Conservation (phyloP, 2,113 vertebrate genomes). For the Gavialis gangeticus region DNA sequence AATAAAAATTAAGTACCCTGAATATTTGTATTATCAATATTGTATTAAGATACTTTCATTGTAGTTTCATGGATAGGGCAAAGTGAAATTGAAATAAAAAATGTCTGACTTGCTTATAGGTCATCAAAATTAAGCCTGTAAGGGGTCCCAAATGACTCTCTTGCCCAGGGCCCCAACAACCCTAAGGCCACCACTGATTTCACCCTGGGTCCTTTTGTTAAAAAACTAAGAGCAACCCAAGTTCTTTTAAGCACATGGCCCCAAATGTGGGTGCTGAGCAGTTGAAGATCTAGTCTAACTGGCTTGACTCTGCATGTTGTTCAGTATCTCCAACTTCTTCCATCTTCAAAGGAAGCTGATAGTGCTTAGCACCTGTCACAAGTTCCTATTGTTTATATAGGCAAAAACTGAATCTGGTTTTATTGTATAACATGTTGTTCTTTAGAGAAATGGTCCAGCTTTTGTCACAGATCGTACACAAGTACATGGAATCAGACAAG, state of each 20-base stretch:
- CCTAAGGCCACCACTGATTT: background rate
- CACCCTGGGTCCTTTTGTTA: background rate
- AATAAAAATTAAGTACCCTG: too few species aligned
- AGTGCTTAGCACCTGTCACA: background rate
- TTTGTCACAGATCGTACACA: background rate
- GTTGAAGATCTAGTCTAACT: background rate
- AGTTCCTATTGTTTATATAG: background rate
- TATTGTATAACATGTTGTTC: background rate
- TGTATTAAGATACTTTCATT: too few species aligned
- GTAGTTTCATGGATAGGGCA: too few species aligned
- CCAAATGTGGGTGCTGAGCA: background rate
- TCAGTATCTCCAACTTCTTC: background rate
- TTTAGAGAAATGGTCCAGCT: background rate
- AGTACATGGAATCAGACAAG: background rate
- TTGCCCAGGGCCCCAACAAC: too few species aligned
- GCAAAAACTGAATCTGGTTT: background rate
- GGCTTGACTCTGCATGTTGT: background rate
- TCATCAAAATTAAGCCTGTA: too few species aligned
- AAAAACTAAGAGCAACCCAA: background rate
- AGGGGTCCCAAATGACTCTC: too few species aligned
- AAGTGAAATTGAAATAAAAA: too few species aligned
- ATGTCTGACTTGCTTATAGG: too few species aligned
- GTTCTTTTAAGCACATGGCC: background rate
- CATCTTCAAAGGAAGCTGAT: background rate
- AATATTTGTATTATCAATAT: too few species aligned